Base-by-base conservation (phyloP, 2,797 vertebrate genomes). In the Hyperoplus lanceolatus region DNA sequence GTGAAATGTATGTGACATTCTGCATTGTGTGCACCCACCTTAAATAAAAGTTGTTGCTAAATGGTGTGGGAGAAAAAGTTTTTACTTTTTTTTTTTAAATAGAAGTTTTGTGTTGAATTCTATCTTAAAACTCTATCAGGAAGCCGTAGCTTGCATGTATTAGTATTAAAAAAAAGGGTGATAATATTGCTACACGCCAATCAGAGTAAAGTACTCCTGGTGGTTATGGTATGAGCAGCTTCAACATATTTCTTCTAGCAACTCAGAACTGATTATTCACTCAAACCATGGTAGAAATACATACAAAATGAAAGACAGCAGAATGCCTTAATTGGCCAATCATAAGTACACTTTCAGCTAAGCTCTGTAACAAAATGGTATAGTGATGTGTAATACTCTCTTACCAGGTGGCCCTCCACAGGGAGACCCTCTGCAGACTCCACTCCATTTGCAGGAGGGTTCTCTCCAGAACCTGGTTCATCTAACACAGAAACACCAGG, bases 391-490 rank as follows among this genome's bases (percentile, higher is more conserved):
- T 36, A 39, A 38, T 69, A 41, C 41, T 13, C 29, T 79, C 77
- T 90, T 80, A 94, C 93, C 86, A 57, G 75, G 60, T 79, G 79
- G 57, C 62, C 61, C 70, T 84, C 81, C 59, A 60, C 76, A 69
- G 87, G 62, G 43, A 66, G 77, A 6, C 29, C 73, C 29, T 83
- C 73, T 57, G 81, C 69, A 82, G 82, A 61, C 29, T 60, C 80
- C 21, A 79, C 70, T 55, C 64, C 65, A 14, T 87, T 65, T 62
- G 50, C 59, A 61, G 85, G 57, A 72, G 56, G 76, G 42, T 61
- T 85, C 58, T 70, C 83, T 59, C 43, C 77, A 71, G 61, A 55
- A 61, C 51, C 89, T 88, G 80, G 38, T 6, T 59, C 70, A 86
- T 68, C 57, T 63, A 63, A 77, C 42, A 85, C 29, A 88, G 41